phyloP scores from a whole-genome alignment of 2,113 vertebrate species.

The Chaetodon auriga region DNA sequence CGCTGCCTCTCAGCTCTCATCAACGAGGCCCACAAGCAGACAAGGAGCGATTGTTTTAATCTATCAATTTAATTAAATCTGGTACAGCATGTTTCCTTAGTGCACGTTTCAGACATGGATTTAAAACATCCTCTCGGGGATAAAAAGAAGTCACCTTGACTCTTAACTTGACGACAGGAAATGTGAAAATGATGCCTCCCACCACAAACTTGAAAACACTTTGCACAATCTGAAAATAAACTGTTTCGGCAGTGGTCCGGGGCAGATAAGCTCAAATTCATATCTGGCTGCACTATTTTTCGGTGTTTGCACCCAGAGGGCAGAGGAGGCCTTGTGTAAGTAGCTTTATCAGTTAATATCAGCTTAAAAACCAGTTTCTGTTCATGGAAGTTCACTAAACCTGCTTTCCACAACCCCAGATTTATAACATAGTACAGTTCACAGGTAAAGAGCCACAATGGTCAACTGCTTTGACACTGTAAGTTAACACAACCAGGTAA shows the following conservation, averaged over 20 bases:
- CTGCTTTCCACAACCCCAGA: not conserved
- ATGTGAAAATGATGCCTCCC: not conserved
- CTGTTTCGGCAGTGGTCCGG: not conserved
- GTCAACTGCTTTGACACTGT: not conserved
- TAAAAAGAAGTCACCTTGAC: not conserved
- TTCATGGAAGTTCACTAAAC: not conserved
- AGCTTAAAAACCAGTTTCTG: not conserved
- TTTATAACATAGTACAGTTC: not conserved
- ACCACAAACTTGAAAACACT: not conserved
- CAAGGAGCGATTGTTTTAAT: not conserved
- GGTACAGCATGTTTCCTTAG: not conserved
- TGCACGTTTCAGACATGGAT: not conserved
- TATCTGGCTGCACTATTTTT: not conserved
- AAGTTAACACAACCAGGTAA: not conserved
- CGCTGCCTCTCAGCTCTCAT: not conserved
- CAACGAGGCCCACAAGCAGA: not conserved
- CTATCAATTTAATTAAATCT: not conserved
- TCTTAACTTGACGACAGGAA: not conserved
- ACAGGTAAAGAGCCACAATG: not conserved
- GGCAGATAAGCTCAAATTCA: not conserved
- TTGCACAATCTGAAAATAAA: not conserved
- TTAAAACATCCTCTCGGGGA: not conserved
- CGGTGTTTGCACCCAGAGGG: constrained; percentile 57
- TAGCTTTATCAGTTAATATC: not conserved
- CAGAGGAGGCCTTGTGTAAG: not conserved